phyloP scores from a whole-genome alignment of 2,888 invertebrate genomes.

The Microctonus aethiopoides region DNA sequence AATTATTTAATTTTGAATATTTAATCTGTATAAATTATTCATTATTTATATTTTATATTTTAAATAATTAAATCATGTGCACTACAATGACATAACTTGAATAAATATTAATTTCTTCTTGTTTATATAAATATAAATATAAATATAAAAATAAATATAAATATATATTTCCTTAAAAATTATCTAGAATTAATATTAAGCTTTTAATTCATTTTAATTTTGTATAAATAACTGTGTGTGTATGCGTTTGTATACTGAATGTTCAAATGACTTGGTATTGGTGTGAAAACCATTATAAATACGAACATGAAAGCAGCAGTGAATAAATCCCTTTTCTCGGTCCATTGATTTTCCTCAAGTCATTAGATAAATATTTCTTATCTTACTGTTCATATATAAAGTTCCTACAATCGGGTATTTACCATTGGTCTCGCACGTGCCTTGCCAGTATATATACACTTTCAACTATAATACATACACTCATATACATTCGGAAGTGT shows the following conservation, averaged over 20 bases:
- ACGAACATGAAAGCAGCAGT: neutral
- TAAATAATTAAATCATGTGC: neutral
- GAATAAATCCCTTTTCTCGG: conserved; percentile 18
- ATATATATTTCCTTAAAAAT: no score
- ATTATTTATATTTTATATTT: neutral
- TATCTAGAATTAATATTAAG: no score
- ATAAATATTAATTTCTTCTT: neutral
- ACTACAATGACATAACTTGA: neutral
- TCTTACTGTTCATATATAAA: conserved; percentile 18
- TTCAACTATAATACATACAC: conserved; percentile 14
- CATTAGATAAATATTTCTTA: conserved; percentile 27
- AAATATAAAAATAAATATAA: no score
- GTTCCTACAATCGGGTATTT: conserved; percentile 20
- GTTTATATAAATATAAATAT: no score
- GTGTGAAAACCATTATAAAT: neutral
- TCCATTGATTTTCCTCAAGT: conserved; percentile 26
- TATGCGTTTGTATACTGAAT: neutral
- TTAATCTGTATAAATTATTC: conserved; percentile 13
- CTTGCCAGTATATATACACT: conserved; percentile 20
- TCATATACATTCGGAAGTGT: conserved; percentile 4
- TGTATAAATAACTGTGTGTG: no score
- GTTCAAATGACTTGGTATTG: neutral
- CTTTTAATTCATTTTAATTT: neutral
- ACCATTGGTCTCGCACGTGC: conserved; percentile 19
- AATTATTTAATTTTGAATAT: neutral